phyloP scores from a whole-genome alignment of 1,140 invertebrate species.

The Tetranychus urticae region DNA sequence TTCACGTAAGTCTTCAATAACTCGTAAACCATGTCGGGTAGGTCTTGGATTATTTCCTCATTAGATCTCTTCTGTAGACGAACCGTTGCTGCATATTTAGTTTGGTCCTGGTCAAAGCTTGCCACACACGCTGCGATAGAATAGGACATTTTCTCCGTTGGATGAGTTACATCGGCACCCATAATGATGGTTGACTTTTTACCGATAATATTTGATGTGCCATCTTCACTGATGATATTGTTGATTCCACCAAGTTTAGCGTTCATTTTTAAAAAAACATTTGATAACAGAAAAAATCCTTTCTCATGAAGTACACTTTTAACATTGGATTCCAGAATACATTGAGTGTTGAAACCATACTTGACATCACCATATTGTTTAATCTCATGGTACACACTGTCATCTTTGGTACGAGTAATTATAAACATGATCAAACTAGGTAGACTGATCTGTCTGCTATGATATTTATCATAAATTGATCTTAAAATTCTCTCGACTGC shows the following conservation, averaged over 20 bases:
- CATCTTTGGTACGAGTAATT: not conserved
- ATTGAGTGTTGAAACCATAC: conserved; percentile 53
- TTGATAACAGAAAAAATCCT: conserved; percentile 26
- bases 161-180: conserved; percentile 67
- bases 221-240: conserved; percentile 22
- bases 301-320: conserved; percentile 17
- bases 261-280: conserved; percentile 61
- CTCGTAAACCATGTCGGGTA: conserved; percentile 38
- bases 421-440: not conserved
- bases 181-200: conserved; percentile 31
- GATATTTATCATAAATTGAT: not conserved
- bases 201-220: conserved; percentile 6
- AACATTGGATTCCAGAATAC: conserved; percentile 37
- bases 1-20: conserved; percentile 28
- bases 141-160: conserved; percentile 37
- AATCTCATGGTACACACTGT: conserved; percentile 18
- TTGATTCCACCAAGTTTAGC: conserved; percentile 63
- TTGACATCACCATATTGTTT: conserved; percentile 48
- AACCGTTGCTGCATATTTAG: conserved; percentile 6
- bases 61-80: conserved; percentile 6
- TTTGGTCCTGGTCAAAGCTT: conserved; percentile 7
- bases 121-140: conserved; percentile 49
- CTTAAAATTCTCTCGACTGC: not conserved
- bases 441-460: not conserved
- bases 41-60: conserved; percentile 20